Evolutionary conservation across 2,888 invertebrate species (phyloP), one percentile per base, ranked within the genome.

Genomic region (Sinhomidia bicolor): DNA sequence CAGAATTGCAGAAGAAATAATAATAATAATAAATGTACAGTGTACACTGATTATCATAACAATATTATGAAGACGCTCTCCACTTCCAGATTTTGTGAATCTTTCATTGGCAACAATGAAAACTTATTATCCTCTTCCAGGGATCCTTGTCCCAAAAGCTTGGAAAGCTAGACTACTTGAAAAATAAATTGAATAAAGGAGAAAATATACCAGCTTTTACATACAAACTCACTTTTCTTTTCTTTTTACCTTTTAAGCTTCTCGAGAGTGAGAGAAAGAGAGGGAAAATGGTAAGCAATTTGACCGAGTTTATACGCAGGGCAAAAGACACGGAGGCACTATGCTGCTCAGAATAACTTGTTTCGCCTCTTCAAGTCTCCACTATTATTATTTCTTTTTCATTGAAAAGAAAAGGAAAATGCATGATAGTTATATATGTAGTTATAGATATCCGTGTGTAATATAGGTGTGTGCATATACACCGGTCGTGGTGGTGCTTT

Each of bases 211-310:
- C 10, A 41, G 41, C 20, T 71, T 71, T 71, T 71, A 71, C 71
- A 71, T 44, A 44, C 71, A 71, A 71, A 71, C 71, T 71, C 71
- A 71, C 71, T 71, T 44, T 71, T 62, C 23, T n/a, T n/a, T n/a
- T n/a, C n/a, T n/a, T n/a, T n/a, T n/a, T n/a, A n/a, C 17, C 12
- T 65, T 17, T 7, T 36, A 65, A 65, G 65, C 65, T 65, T 14
- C 65, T 44, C 44, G 9, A 44, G 71, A 71, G 44, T 57, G 5
- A 4, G 17, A n/a, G 54, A 54, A 7, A 1, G 54, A 54, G 54
- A 17, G 20, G 54, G 20, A 17, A 10, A 65, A 60, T n/a, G 32
- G 65, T 36, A 32, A 65, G 65, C 36, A 65, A 65, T 65, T 65
- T 32, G 65, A 36, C 65, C 10, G n/a, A n/a, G 65, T 23, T 41